Percentiles rank a stretch among this genome's conserved stretches.
phyloP scores from a whole-genome alignment of 1,140 invertebrate species.

The Papilio xuthus region DNA sequence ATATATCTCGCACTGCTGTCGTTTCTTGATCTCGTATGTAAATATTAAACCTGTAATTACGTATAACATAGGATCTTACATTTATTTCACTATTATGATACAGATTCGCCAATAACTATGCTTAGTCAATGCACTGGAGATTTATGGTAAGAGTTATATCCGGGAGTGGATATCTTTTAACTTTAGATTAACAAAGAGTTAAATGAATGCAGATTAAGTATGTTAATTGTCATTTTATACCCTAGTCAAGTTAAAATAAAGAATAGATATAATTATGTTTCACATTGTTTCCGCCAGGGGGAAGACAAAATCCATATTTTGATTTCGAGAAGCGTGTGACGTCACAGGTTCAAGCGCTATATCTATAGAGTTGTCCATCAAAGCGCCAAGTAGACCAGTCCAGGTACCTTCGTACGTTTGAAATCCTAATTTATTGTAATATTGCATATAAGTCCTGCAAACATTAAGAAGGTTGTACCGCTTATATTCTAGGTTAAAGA shows the following conservation, averaged over 20 bases:
- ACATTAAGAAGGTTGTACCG: conserved; percentile 32
- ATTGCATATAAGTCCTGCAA: conserved; percentile 73
- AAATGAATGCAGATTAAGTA: background rate
- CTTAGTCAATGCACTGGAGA: too few relatives aligned
- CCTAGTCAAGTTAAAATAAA: background rate
- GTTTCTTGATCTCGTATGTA: conserved; percentile 84
- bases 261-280: conserved; percentile 44
- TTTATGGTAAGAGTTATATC: too few relatives aligned
- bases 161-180: too few relatives aligned
- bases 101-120: background rate
- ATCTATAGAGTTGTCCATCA: conserved; percentile 82
- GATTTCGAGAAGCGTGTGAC: conserved; percentile 76
- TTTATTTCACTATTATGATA: conserved; percentile 20
- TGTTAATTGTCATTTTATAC: background rate
- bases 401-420: conserved; percentile 82
- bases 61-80: background rate
- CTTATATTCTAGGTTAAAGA: background rate
- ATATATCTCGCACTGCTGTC: conserved; percentile 84
- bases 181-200: too few relatives aligned
- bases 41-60: conserved; percentile 82
- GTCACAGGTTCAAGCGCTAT: conserved; percentile 83
- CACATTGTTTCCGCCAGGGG: conserved; percentile 84
- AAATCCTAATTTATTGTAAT: conserved; percentile 82
- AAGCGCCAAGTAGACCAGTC: conserved; percentile 83
- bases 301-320: conserved; percentile 83